Conservation (phyloP, 2,113 vertebrate species). For the Mobula birostris region DNA sequence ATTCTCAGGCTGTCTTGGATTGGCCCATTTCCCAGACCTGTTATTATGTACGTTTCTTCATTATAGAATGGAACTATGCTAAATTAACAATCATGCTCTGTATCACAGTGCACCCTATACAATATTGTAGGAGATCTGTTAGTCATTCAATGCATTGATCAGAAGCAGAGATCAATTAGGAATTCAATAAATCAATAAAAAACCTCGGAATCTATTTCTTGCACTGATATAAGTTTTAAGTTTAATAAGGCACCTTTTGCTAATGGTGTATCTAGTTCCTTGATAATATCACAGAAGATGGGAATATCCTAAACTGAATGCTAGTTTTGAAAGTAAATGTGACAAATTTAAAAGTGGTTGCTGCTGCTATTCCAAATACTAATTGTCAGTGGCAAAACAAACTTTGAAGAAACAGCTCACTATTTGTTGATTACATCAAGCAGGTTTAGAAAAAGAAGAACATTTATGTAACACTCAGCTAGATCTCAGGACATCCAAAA, state of each 20-base stretch:
- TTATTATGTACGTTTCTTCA: background rate
- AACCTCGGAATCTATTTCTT: background rate
- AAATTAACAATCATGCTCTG: background rate
- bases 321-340: no score
- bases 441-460: no score
- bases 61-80: background rate
- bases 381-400: background rate
- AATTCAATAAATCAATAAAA: no score
- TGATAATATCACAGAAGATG: background rate
- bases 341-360: background rate
- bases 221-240: background rate
- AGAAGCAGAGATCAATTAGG: background rate
- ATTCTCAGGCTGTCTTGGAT: background rate
- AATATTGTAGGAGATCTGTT: background rate
- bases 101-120: background rate
- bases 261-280: background rate
- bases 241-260: background rate
- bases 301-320: no score
- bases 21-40: background rate
- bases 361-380: background rate
- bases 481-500: no score
- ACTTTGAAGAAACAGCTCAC: background rate
- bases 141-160: background rate
- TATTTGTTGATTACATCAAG: no score
- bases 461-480: no score